phyloP scores from a whole-genome alignment of 2,797 vertebrate genomes.

The Pangasius djambal region DNA sequence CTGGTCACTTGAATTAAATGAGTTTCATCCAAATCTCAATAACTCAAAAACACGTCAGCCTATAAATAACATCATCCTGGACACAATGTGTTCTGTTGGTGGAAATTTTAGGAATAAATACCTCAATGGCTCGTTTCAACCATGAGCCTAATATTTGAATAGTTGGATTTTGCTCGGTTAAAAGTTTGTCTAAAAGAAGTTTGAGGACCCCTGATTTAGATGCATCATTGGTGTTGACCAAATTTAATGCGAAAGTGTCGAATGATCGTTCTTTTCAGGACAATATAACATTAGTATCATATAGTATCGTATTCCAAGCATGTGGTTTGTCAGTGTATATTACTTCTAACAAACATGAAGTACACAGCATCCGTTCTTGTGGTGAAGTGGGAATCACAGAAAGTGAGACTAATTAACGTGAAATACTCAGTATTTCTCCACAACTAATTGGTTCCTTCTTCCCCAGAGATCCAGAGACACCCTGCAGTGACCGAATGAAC shows the following conservation, averaged over 20 bases:
- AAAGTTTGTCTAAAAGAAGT: not conserved
- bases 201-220: not conserved
- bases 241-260: not conserved
- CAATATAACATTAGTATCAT: not conserved
- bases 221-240: not conserved
- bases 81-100: not conserved
- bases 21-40: not conserved
- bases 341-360: not conserved
- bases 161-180: not conserved
- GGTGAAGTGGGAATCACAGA: not conserved
- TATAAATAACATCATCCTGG: not conserved
- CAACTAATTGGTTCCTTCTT: conserved; percentile 39
- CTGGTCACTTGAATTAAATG: not conserved
- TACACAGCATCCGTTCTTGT: not conserved
- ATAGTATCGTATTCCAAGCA: not conserved
- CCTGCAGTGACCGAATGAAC: conserved; percentile 33
- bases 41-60: not conserved
- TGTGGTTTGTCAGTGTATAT: not conserved
- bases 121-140: not conserved
- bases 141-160: not conserved
- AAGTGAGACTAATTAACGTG: conserved; percentile 39
- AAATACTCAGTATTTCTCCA: conserved; percentile 30
- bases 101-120: not conserved
- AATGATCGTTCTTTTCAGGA: not conserved
- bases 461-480: conserved; percentile 18